Conservation (phyloP, 2,113 vertebrate genomes). For the Bubo scandiacus region DNA sequence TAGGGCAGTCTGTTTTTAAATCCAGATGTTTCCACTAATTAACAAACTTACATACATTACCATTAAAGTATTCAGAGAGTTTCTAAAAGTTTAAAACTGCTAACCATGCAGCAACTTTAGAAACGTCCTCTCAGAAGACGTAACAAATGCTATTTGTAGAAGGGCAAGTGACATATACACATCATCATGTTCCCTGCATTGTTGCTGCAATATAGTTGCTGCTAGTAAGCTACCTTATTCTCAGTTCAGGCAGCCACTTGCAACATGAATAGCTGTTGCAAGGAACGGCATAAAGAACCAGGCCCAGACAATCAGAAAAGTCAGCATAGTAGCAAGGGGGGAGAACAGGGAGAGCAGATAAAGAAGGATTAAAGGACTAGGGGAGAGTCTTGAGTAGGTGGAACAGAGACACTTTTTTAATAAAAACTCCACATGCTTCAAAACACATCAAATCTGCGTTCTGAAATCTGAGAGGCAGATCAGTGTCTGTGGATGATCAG, state of each 20-base stretch:
- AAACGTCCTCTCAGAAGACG: not conserved
- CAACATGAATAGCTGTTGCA: not conserved
- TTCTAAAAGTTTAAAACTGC: not conserved
- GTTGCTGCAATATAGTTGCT: not conserved
- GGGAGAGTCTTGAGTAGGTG: not conserved
- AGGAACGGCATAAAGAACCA: not conserved
- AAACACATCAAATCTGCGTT: not conserved
- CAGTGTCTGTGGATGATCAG: not conserved
- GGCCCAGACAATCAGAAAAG: not conserved
- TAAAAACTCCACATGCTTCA: rapidly evolving
- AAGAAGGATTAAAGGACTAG: not conserved
- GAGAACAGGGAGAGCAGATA: not conserved
- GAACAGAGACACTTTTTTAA: not conserved
- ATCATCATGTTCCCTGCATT: not conserved
- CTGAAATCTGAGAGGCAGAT: not conserved
- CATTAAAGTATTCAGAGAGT: not conserved
- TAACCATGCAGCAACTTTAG: not conserved
- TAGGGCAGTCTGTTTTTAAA: conserved; percentile 43
- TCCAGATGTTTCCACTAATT: conserved; percentile 37
- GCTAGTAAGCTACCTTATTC: not conserved
- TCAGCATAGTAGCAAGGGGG: not conserved
- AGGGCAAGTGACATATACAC: not conserved
- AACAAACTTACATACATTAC: not conserved
- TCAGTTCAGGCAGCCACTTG: not conserved
- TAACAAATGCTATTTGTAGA: not conserved